Conservation (phyloP, 1,140 invertebrate species). For the Calliopsis andreniformis region DNA sequence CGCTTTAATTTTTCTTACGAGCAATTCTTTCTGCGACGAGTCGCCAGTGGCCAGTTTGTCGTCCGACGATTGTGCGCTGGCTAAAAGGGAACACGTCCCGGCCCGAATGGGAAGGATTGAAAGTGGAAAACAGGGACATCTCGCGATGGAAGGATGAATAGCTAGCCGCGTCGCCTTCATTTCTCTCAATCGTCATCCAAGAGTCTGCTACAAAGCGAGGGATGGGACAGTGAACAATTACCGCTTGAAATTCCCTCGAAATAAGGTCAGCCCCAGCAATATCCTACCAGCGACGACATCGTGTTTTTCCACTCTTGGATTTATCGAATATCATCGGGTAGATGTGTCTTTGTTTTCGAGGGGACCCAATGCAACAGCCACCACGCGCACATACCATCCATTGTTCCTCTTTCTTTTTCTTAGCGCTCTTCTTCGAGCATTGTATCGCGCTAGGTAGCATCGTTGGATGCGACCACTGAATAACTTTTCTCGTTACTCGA, state of each 20-base stretch:
- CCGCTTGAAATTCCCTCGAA: slow-evolving; percentile 53
- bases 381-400: background rate
- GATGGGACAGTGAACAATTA: slow-evolving; percentile 54
- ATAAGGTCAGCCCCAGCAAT: slow-evolving; percentile 54
- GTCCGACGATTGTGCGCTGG: slow-evolving; percentile 13
- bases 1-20: no score
- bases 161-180: slow-evolving; percentile 20
- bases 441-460: background rate
- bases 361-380: background rate
- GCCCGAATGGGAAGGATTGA: slow-evolving; percentile 35
- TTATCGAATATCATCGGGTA: slow-evolving; percentile 40
- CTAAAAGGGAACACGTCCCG: slow-evolving; percentile 36
- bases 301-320: slow-evolving; percentile 35
- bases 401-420: background rate
- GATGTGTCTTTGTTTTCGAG: slow-evolving; percentile 27
- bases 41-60: slow-evolving; percentile 4
- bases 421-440: background rate
- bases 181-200: slow-evolving; percentile 35
- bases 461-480: slow-evolving; percentile 1
- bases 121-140: slow-evolving; percentile 54
- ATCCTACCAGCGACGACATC: slow-evolving; percentile 39
- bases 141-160: slow-evolving; percentile 37
- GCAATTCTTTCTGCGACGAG: background rate
- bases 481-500: slow-evolving; percentile 9
- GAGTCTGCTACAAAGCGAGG: slow-evolving; percentile 13